Evolutionary conservation across 1,140 invertebrate species (phyloP).

Genomic region (Temnothorax longispinosus): DNA sequence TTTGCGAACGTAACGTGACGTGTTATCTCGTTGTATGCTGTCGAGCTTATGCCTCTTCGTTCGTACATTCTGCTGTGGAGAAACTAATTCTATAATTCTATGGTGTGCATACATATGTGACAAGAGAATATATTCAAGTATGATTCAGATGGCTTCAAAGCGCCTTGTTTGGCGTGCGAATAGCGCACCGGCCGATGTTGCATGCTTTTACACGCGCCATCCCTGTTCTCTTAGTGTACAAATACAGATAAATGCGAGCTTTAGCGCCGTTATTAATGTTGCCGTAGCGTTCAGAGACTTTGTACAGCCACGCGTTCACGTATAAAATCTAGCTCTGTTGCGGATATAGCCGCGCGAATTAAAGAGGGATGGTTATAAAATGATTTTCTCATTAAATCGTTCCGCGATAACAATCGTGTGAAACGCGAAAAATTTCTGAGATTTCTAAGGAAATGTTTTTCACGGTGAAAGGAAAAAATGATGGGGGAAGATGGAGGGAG

Average conservation of each 20-base stretch:
- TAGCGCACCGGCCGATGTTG: background rate
- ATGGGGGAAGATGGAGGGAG: background rate
- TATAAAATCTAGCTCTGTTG: background rate
- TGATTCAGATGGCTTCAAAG: constrained; percentile 10
- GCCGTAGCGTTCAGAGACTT: background rate
- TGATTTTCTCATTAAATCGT: constrained; percentile 20
- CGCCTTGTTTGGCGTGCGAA: background rate
- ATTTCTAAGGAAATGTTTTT: constrained; percentile 28
- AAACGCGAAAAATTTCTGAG: background rate
- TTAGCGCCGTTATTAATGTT: constrained; percentile 42
- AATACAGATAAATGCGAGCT: constrained; percentile 15
- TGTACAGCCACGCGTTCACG: background rate
- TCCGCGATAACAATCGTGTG: background rate
- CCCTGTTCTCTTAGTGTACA: background rate
- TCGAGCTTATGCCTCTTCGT: background rate
- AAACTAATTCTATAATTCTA: background rate
- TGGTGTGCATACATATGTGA: background rate
- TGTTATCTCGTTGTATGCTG: background rate
- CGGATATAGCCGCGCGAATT: background rate
- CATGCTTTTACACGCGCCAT: background rate
- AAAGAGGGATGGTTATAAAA: constrained; percentile 21
- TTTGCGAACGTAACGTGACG: background rate
- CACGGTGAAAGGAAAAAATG: background rate
- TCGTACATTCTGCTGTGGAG: background rate
- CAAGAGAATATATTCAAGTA: background rate